Conservation (phyloP, 2,113 vertebrate genomes). For the Lynx canadensis region DNA sequence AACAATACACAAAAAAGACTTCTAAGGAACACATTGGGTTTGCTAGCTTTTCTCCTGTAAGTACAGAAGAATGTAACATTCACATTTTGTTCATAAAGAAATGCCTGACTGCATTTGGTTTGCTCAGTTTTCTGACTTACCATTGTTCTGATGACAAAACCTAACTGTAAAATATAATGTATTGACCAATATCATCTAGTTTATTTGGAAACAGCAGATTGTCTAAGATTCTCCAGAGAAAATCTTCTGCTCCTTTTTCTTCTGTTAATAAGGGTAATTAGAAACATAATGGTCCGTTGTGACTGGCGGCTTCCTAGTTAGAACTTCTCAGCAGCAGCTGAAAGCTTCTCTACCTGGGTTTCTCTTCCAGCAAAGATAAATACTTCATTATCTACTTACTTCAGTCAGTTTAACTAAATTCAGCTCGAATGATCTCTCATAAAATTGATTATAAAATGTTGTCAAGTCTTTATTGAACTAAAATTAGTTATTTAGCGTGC, state of each 20-base stretch:
- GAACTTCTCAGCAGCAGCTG: background rate
- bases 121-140: slow-evolving; percentile 15
- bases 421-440: background rate
- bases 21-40: background rate
- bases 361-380: slow-evolving; percentile 50
- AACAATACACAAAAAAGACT: background rate
- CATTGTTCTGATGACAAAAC: slow-evolving; percentile 35
- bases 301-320: slow-evolving; percentile 45
- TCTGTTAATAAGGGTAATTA: slow-evolving; percentile 76
- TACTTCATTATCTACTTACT: slow-evolving; percentile 42
- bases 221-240: slow-evolving; percentile 59
- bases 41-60: background rate
- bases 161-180: slow-evolving; percentile 30
- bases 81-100: background rate
- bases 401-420: slow-evolving; percentile 47
- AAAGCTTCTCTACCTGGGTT: background rate
- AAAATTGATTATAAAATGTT: slow-evolving; percentile 49
- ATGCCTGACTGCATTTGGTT: background rate
- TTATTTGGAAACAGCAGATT: slow-evolving; percentile 49
- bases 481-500: slow-evolving; percentile 53
- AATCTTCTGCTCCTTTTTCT: slow-evolving; percentile 64
- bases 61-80: background rate
- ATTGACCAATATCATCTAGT: slow-evolving; percentile 9
- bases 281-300: slow-evolving; percentile 41
- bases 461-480: slow-evolving; percentile 54